Evolutionary conservation across 1,140 invertebrate genomes (phyloP).

Genomic region (Conus ventricosus): DNA sequence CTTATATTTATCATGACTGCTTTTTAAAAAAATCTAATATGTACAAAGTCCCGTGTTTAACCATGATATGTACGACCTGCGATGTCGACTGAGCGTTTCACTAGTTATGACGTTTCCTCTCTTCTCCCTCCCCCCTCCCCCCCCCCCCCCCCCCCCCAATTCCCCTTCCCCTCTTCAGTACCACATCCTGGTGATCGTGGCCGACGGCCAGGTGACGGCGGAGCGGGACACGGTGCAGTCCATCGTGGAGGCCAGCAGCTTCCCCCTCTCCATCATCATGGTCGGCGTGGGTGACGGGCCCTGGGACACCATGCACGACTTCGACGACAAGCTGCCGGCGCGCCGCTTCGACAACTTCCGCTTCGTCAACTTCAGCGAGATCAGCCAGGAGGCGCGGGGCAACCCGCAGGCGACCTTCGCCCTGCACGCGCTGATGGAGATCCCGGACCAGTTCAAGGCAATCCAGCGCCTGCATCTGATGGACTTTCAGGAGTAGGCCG

Average conservation of each 20-base stretch:
- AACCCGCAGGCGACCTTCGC: constrained; percentile 75
- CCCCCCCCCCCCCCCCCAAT: no score
- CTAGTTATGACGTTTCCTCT: no score
- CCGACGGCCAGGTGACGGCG: constrained; percentile 77
- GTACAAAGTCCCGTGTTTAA: no score
- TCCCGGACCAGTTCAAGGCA: constrained; percentile 76
- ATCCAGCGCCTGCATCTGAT: constrained; percentile 71
- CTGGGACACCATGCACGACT: constrained; percentile 77
- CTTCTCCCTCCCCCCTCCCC: no score
- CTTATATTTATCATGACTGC: no score
- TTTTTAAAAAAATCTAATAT: no score
- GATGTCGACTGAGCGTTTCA: no score
- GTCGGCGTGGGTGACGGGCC: constrained; percentile 79
- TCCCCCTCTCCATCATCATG: constrained; percentile 77
- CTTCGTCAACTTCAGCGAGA: constrained; percentile 76
- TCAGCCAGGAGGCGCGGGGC: constrained; percentile 63
- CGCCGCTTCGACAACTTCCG: constrained; percentile 78
- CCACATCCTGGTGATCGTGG: constrained; percentile 77
- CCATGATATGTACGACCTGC: no score
- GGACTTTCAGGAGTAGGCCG: constrained; percentile 7
- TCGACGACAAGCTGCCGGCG: constrained; percentile 76
- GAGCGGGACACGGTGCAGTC: constrained; percentile 74
- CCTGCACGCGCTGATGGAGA: constrained; percentile 76
- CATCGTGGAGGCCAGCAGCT: constrained; percentile 77
- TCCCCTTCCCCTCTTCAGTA: constrained; percentile 63